These are phyloP conservation scores for Stylophora pistillata DNA, from an alignment of 64 coral and sea anemone species.

Conservation along the genomic window DNA sequence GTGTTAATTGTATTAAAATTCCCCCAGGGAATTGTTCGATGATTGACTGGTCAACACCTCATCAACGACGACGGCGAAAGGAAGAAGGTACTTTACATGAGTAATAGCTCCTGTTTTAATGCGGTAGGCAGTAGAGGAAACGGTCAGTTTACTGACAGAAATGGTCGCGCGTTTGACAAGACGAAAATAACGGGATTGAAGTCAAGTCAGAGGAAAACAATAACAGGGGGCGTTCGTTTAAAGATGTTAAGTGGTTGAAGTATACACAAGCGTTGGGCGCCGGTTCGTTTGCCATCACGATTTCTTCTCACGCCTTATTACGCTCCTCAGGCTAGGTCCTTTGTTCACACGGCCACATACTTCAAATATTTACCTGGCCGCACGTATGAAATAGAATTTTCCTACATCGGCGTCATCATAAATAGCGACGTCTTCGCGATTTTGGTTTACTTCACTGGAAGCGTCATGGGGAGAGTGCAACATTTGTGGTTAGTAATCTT, in stretches of 20 bases:
- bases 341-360: background rate
- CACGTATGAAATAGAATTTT: background rate
- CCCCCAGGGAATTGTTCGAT: constrained; percentile 38
- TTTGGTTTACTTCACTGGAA: background rate
- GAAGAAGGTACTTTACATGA: background rate
- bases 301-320: background rate
- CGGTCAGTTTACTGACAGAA: background rate
- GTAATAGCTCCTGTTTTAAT: background rate
- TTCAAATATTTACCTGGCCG: constrained; percentile 12
- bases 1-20: constrained; percentile 53
- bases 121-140: background rate
- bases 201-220: background rate
- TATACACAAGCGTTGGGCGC: background rate
- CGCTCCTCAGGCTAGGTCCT: background rate
- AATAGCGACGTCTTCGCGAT: background rate
- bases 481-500: background rate
- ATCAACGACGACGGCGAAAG: constrained; percentile 6
- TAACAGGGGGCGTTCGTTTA: background rate
- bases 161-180: background rate
- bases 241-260: constrained; percentile 10
- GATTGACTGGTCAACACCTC: constrained; percentile 47
- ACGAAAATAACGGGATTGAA: background rate
- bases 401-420: background rate
- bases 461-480: background rate
- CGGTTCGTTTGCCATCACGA: background rate